Conservation (phyloP, 2,113 vertebrate genomes). For the Labrus mixtus region DNA sequence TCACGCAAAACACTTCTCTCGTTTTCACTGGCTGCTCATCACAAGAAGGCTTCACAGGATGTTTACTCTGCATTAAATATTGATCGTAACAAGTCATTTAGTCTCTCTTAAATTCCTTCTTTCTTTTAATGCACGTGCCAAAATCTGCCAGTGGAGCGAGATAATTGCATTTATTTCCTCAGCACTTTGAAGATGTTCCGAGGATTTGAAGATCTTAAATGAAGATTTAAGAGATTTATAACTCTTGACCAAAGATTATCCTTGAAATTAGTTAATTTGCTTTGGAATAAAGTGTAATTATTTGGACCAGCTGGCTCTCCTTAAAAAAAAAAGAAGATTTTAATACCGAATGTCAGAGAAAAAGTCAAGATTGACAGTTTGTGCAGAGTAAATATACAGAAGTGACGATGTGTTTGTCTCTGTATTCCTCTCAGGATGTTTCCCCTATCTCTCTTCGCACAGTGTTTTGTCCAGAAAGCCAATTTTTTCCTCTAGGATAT, state of each 20-base stretch:
- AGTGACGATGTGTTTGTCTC: slow-evolving; percentile 8
- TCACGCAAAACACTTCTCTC: slow-evolving; percentile 2
- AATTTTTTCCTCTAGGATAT: slow-evolving; percentile 39
- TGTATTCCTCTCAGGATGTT: slow-evolving; percentile 21
- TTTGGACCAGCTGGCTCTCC: background rate
- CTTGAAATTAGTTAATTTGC: slow-evolving; percentile 16
- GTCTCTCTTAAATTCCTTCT: background rate
- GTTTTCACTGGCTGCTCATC: background rate
- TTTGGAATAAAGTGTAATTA: slow-evolving; percentile 32
- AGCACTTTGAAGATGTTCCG: background rate
- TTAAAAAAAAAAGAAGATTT: slow-evolving; percentile 31
- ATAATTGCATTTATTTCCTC: slow-evolving; percentile 12
- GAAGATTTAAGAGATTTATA: slow-evolving; percentile 12
- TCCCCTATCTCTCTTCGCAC: slow-evolving; percentile 34
- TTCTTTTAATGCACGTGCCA: slow-evolving; percentile 2
- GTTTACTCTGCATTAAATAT: slow-evolving; percentile 21
- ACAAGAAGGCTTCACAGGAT: slow-evolving; percentile 13
- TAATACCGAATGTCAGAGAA: background rate
- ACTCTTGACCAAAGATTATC: slow-evolving; percentile 17
- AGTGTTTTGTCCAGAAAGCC: slow-evolving; percentile 55
- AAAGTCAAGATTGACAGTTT: background rate
- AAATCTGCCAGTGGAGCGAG: background rate
- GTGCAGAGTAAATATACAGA: slow-evolving; percentile 1
- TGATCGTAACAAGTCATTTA: slow-evolving; percentile 16
- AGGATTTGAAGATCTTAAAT: slow-evolving; percentile 4